Evolutionary conservation across 2,113 vertebrate species (phyloP), one percentile per base, ranked within the genome.

Genomic region (Nymphicus hollandicus): DNA sequence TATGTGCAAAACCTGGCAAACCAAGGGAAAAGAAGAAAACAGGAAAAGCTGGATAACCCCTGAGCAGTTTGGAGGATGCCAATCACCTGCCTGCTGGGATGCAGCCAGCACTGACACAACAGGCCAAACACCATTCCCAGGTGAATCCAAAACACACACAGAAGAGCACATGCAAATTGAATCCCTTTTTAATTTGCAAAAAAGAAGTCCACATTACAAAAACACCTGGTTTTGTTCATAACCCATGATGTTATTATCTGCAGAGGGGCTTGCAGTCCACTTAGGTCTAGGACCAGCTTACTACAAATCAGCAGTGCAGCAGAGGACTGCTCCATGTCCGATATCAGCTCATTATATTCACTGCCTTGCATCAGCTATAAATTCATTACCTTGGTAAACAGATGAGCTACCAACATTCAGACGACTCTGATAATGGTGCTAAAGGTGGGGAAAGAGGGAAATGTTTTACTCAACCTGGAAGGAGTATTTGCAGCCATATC

Each of bases 401-500:
- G 55, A 20, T 0, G 5, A 68, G 39, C n/a, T 35, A 50, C n/a
- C 28, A 58, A 43, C n/a, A 16, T 11, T 44, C 31, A 52, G 73
- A 71, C 7, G 13, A 11, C 44, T 46, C 13, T 11, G 63, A 17
- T 2, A 46, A 20, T 0, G 35, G 37, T 8, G 31, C 27, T 49
- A 8, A 35, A 71, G n/a, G 49, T 39, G 50, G 27, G 13, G 37
- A 52, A 72, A 88, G 66, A 52, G 43, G 2, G 39, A 66, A 91
- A n/a, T 7, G 1, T 2, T 16, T 50, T 52, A 31, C 78, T 61
- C 97, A 94, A 99, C 99, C 99, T 99, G 98, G 94, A 99, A 99
- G 94, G 98, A 98, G 95, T 99, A 99, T 85, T 99, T 99, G 98
- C 98, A 98, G 97, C 99, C 99, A 98, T 99, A 99, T 84, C 99